Base-by-base conservation (phyloP, 2,797 vertebrate genomes). In the Tachyglossus aculeatus region DNA sequence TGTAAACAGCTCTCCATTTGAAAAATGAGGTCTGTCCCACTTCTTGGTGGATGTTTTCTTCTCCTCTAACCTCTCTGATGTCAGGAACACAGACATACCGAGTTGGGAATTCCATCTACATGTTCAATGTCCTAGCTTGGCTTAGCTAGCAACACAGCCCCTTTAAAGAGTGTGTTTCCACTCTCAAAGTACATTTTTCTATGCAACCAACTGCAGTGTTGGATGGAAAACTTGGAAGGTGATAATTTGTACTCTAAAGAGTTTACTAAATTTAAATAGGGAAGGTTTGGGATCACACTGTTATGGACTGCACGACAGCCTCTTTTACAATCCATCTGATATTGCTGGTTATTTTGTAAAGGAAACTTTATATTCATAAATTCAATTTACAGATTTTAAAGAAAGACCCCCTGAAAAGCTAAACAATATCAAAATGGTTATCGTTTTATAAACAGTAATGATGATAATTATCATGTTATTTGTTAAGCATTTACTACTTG, bases 1-100 rank as follows among this genome's bases (percentile, higher is more conserved):
- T 59, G 48, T 84, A 85, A 89, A 89, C 67, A 80, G 48, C 44
- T 48, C 70, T 85, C 66, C 60, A 44, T 86, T 82, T 86, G 74
- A 83, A 73, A 61, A 76, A 86, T 77, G 69, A 85, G 67, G 66
- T 66, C 61, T 64, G 53, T 71, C 83, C 32, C 29, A 21, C 25
- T 82, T 65, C n/a, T 31, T 31, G 70, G 82, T 77, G 51, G 71
- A 71, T 87, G 58, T 67, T 81, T 78, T 58, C 58, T 78, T 87
- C 70, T 76, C 65, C 21, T 60, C 53, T 56, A 57, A 41, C 70
- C 22, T 58, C 9, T 8, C 62, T 56, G 63, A 60, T 64, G 33
- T 53, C 74, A 59, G 50, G 57, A 71, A 59, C 33, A 10, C 48
- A 57, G 57, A 60, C 59, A 32, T 25, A 64, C 51, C 51, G 51